These are phyloP conservation scores for Lypha dubia DNA, from an alignment of 2,888 invertebrate species.

Conservation along the genomic window DNA sequence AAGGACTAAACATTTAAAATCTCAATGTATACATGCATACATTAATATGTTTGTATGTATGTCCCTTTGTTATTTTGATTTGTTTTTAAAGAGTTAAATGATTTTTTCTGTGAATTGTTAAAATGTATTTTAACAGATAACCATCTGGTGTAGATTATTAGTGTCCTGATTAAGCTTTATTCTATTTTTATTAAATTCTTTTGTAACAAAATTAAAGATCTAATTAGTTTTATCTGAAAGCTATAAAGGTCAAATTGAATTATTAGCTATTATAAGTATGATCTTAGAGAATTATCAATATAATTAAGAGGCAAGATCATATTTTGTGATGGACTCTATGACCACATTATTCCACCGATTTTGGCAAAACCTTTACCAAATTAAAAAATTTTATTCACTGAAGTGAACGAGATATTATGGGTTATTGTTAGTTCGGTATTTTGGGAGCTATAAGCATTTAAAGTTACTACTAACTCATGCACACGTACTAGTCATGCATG, in stretches of 20 bases:
- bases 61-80: not conserved
- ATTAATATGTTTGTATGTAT: not conserved
- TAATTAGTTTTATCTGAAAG: slow-evolving; percentile 18
- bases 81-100: not conserved
- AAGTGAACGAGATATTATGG: too few relatives aligned
- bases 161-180: not conserved
- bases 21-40: slow-evolving; percentile 3
- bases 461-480: too few relatives aligned
- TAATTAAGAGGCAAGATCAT: too few relatives aligned
- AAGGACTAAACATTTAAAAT: slow-evolving; percentile 5
- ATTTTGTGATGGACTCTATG: too few relatives aligned
- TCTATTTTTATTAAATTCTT: not conserved
- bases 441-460: too few relatives aligned
- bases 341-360: too few relatives aligned
- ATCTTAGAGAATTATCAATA: not conserved
- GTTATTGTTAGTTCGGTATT: too few relatives aligned
- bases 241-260: slow-evolving; percentile 32
- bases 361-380: too few relatives aligned
- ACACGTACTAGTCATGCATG: too few relatives aligned
- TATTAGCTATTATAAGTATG: not conserved
- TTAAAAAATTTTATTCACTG: too few relatives aligned
- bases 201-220: not conserved
- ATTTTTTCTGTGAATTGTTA: not conserved
- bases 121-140: slow-evolving; percentile 1
- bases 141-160: not conserved